Conservation (phyloP, 2,797 vertebrate species). For the Diglossa cyanea region DNA sequence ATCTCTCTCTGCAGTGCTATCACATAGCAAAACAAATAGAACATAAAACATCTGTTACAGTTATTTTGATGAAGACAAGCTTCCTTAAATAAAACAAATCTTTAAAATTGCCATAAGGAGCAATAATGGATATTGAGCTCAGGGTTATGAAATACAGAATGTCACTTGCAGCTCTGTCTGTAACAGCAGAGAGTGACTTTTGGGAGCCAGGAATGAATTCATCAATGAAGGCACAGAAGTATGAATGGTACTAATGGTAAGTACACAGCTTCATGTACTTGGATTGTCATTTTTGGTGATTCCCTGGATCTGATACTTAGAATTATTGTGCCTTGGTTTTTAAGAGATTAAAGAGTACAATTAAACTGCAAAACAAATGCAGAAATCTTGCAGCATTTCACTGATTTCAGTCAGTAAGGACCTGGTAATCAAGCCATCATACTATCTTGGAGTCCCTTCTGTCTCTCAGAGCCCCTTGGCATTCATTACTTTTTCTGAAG, state of each 20-base stretch:
- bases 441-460: neutral
- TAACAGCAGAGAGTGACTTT: neutral
- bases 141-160: neutral
- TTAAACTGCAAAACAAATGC: neutral
- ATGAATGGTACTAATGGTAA: neutral
- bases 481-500: neutral
- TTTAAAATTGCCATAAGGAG: slow-evolving; percentile 45
- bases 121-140: neutral
- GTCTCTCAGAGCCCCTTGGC: neutral
- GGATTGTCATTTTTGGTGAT: neutral
- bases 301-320: neutral
- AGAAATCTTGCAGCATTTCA: neutral
- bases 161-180: neutral
- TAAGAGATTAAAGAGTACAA: neutral
- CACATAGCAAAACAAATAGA: slow-evolving; percentile 27
- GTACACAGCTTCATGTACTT: neutral
- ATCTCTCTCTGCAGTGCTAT: slow-evolving; percentile 17
- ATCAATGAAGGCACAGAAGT: neutral
- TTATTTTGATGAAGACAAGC: slow-evolving; percentile 18
- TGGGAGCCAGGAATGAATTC: neutral
- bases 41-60: slow-evolving; percentile 44
- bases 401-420: neutral
- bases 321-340: neutral
- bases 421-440: neutral
- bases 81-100: slow-evolving; percentile 51